Conservation (phyloP, 2,113 vertebrate species). For the Galemys pyrenaicus region DNA sequence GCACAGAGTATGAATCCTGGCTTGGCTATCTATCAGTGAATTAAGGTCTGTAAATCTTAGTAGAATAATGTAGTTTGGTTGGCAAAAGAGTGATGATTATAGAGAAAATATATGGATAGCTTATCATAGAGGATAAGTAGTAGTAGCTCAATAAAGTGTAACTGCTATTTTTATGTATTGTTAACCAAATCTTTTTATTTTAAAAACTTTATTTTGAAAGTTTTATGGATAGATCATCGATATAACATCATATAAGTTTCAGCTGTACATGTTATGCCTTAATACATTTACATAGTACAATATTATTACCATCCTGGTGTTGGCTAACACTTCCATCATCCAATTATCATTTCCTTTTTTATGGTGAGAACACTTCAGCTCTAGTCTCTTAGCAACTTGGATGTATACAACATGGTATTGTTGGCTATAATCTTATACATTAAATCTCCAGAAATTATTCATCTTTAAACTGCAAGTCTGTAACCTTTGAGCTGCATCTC, state of each 20-base stretch:
- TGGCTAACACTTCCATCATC: background rate
- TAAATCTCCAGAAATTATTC: background rate
- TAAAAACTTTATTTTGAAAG: background rate
- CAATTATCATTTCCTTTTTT: background rate
- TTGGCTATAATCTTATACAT: background rate
- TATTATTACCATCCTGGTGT: background rate
- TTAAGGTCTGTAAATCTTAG: background rate
- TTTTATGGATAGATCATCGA: background rate
- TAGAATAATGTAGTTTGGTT: background rate
- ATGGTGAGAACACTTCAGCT: too few relatives aligned
- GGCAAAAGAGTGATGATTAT: background rate
- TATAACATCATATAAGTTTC: background rate
- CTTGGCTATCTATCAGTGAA: background rate
- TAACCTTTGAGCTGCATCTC: background rate
- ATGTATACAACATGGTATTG: too few relatives aligned
- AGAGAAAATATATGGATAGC: background rate
- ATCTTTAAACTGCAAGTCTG: background rate
- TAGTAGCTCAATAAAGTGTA: background rate
- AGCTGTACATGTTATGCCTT: background rate
- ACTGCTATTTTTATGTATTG: background rate
- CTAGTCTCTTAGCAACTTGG: too few relatives aligned
- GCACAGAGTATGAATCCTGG: background rate
- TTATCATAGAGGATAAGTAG: background rate
- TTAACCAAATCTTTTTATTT: background rate
- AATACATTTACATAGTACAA: background rate